Percentiles rank a stretch among this genome's conserved stretches.
phyloP scores from a whole-genome alignment of 2,797 vertebrate genomes.

The Yasuhikotakia modesta region DNA sequence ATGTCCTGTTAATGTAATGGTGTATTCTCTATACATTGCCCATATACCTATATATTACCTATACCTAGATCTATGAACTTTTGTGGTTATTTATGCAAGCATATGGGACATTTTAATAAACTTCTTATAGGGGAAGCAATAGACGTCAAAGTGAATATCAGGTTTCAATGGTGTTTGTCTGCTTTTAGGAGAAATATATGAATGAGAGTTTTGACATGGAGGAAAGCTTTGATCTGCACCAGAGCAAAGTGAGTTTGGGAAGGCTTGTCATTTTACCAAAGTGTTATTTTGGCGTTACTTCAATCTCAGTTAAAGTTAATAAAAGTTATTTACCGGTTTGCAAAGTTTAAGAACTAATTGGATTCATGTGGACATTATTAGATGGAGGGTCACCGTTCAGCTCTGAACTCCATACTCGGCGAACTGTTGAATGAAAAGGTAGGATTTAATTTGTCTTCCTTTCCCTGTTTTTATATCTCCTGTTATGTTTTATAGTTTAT shows the following conservation, averaged over 20 bases:
- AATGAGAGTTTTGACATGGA: conserved; percentile 22
- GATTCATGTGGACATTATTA: neutral
- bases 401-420: neutral
- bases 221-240: neutral
- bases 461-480: too few relatives aligned
- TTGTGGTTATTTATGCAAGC: neutral
- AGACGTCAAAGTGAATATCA: neutral
- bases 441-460: too few relatives aligned
- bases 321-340: neutral
- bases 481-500: neutral
- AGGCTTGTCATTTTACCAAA: neutral
- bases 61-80: neutral
- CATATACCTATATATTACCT: too few relatives aligned
- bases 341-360: neutral
- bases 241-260: conserved; percentile 20
- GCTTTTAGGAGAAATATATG: conserved; percentile 7
- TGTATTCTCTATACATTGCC: too few relatives aligned
- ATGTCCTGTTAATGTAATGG: too few relatives aligned
- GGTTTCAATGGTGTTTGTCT: neutral
- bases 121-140: neutral
- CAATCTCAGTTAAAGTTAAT: neutral
- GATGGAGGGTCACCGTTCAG: neutral
- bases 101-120: neutral
- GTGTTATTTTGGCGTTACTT: neutral
- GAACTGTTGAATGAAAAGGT: too few relatives aligned